Conservation (phyloP, 2,113 vertebrate genomes). For the Misgurnus mizolepis region DNA sequence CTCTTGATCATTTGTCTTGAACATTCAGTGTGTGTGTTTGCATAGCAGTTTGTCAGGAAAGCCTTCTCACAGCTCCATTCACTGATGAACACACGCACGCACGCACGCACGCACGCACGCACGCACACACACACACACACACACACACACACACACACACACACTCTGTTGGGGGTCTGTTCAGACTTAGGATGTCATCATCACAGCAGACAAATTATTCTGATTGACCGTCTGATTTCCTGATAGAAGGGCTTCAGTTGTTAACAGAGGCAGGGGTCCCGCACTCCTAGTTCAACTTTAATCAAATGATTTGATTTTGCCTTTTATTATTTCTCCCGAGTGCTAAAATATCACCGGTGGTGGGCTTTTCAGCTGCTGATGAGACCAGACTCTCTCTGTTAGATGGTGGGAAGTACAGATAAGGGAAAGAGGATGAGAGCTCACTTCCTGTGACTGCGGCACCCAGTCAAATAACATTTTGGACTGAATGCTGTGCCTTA, state of each 20-base stretch:
- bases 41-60: constrained; percentile 30
- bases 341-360: constrained; percentile 50
- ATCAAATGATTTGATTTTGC: constrained; percentile 82
- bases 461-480: background rate
- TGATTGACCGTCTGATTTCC: constrained; percentile 79
- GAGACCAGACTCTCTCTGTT: constrained; percentile 34
- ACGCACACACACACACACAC: constrained; percentile 32
- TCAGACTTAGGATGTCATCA: constrained; percentile 69
- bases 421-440: background rate
- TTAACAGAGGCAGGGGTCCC: constrained; percentile 55
- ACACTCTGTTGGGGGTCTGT: constrained; percentile 43
- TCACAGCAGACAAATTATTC: constrained; percentile 75
- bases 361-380: constrained; percentile 46
- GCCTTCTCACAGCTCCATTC: constrained; percentile 32
- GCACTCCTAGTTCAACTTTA: constrained; percentile 60
- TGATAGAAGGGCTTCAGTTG: constrained; percentile 63
- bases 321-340: constrained; percentile 67
- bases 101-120: background rate
- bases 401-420: background rate
- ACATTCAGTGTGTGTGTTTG: constrained; percentile 37
- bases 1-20: background rate
- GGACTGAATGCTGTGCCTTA: too few relatives aligned
- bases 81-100: constrained; percentile 44
- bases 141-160: constrained; percentile 36
- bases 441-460: background rate